These are phyloP conservation scores for Mythimna lalbum DNA, from an alignment of 2,888 invertebrate genomes.

Conservation along the genomic window DNA sequence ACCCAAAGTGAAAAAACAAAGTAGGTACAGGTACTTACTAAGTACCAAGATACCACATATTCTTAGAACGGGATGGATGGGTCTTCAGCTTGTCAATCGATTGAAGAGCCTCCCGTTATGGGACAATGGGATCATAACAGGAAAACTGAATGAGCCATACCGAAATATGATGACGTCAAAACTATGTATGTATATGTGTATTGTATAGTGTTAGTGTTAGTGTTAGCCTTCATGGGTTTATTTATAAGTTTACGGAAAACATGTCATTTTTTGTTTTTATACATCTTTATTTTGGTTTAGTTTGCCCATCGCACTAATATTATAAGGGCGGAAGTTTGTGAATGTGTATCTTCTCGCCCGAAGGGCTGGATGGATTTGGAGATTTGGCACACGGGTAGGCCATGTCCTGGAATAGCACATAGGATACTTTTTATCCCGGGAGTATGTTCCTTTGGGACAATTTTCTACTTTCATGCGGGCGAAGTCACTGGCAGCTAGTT, in stretches of 20 bases:
- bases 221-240: constrained; percentile 19
- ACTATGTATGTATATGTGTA: too few species aligned
- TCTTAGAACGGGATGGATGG: constrained; percentile 17
- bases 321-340: too few species aligned
- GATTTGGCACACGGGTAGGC: too few species aligned
- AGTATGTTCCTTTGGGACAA: too few species aligned
- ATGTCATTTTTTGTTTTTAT: constrained; percentile 1
- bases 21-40: background rate
- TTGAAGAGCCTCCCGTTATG: constrained; percentile 24
- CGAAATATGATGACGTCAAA: constrained; percentile 36
- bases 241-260: constrained; percentile 17
- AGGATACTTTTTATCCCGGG: too few species aligned
- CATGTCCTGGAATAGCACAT: too few species aligned
- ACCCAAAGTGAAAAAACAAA: constrained; percentile 13
- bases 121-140: constrained; percentile 31
- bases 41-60: constrained; percentile 4
- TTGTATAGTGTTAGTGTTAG: too few species aligned
- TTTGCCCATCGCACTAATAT: background rate
- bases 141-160: constrained; percentile 36
- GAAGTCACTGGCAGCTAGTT: too few species aligned
- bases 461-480: too few species aligned
- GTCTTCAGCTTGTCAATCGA: constrained; percentile 22
- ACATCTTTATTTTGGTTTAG: constrained; percentile 13
- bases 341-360: too few species aligned
- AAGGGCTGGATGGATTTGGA: too few species aligned